Evolutionary conservation across 1,140 invertebrate species (phyloP), one percentile per base, ranked within the genome.

Genomic region (Zaprionus vittiger): DNA sequence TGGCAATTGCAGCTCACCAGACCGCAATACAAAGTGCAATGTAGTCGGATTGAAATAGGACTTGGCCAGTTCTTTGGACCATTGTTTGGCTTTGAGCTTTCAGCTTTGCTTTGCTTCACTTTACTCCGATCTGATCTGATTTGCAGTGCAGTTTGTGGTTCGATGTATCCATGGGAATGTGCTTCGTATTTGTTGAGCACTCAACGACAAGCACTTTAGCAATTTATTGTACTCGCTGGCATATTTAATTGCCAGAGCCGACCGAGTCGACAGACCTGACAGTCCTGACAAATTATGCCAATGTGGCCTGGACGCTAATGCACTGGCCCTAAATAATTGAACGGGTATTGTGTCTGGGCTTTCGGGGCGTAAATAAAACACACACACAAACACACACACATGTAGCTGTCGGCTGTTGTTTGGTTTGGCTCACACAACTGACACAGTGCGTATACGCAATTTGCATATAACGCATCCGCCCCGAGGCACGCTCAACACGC

Each of bases 261-360:
- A 56, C n/a, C 24, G 15, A 11, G 61, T 17, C 72, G 52, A 71
- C 61, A 65, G 37, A 34, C 26, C 22, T 59, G 17, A 22, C 26
- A 59, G 52, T 11, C 3, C 47, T 55, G 47, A 77, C 75, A 74
- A 73, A 77, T 77, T 77, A 77, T 77, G 71, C 64, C 71, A 66
- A 67, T 73, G 70, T 57, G 65, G 49, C 61, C 60, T 37, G 49
- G 61, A 52, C 81, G 79, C 85, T 89, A 89, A 89, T 89, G 84
- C 85, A 90, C 72, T 90, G 71, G 62, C 59, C 72, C 85, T 89
- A 78, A 90, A 89, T 89, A 79, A 89, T 89, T 90, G 71, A 89
- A 55, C 57, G 63, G 65, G 56, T 69, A 74, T 77, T 87, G 83
- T 80, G 77, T 77, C 67, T 79, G 83, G 62, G 84, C 81, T 90